Percentiles rank a stretch among this genome's conserved stretches.
Evolutionary conservation across 2,113 vertebrate genomes (phyloP).

Genomic region (Neolamprologus devosi): DNA sequence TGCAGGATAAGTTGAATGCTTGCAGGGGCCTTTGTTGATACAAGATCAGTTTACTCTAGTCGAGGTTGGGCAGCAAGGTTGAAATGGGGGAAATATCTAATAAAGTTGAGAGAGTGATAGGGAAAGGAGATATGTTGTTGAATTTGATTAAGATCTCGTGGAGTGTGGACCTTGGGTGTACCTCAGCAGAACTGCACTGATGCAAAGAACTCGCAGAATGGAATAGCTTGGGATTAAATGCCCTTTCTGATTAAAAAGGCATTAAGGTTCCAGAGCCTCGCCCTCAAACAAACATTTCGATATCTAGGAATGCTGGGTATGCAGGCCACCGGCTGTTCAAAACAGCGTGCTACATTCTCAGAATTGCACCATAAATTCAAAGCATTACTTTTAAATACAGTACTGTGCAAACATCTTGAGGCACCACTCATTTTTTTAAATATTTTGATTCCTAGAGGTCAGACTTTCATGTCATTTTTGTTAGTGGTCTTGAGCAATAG

Average conservation of each 20-base stretch:
- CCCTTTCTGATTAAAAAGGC: conserved; percentile 41
- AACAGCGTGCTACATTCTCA: not conserved
- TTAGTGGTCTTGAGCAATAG: not conserved
- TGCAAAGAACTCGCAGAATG: conserved; percentile 7
- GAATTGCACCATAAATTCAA: not conserved
- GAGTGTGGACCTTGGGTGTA: conserved; percentile 29
- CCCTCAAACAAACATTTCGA: conserved; percentile 37
- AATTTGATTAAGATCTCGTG: conserved; percentile 41
- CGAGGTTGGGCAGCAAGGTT: not conserved
- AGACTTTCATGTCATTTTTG: not conserved
- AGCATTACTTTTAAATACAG: not conserved
- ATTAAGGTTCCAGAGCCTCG: conserved; percentile 25
- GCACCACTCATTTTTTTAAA: not conserved
- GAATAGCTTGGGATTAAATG: conserved; percentile 35
- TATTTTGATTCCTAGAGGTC: not conserved
- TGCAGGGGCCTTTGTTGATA: conserved; percentile 36
- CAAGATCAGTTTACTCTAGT: conserved; percentile 41
- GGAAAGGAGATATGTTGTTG: conserved; percentile 35
- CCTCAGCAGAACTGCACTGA: not conserved
- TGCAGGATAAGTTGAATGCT: conserved; percentile 23
- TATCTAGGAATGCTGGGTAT: conserved; percentile 32
- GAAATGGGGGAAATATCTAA: conserved; percentile 47
- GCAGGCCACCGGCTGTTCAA: conserved; percentile 19
- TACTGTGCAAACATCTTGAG: not conserved
- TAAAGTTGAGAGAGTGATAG: conserved; percentile 24